These are phyloP conservation scores for Dendronephthya gigantea DNA, from an alignment of 64 coral and sea anemone genomes.

Conservation along the genomic window DNA sequence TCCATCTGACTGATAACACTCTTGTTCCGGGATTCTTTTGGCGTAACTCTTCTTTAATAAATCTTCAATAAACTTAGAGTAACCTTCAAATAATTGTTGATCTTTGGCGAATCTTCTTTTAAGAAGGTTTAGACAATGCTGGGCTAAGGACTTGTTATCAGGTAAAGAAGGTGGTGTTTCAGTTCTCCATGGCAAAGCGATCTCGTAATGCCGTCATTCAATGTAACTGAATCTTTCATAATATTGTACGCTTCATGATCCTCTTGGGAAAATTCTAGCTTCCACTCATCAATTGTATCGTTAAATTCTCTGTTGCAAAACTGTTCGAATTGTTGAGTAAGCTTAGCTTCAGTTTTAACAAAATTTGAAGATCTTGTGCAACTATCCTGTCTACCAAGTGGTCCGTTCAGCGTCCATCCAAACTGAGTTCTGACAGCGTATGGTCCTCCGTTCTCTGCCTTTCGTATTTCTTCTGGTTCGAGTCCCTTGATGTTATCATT, in stretches of 20 bases:
- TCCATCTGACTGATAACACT: not conserved
- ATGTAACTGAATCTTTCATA: not conserved
- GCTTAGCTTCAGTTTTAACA: not conserved
- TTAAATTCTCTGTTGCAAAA: not conserved
- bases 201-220: not conserved
- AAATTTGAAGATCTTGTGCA: not conserved
- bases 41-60: not conserved
- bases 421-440: not conserved
- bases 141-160: too few species aligned
- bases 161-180: not conserved
- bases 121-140: too few species aligned
- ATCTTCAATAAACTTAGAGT: not conserved
- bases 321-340: not conserved
- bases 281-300: not conserved
- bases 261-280: not conserved
- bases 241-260: too few species aligned
- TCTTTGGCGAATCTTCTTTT: too few species aligned
- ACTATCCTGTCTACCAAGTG: not conserved
- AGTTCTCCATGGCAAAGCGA: not conserved
- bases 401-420: not conserved
- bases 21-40: not conserved
- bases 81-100: too few species aligned
- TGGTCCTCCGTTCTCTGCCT: not conserved
- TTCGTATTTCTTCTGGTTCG: not conserved
- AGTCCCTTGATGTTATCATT: not conserved